A percentile compares a stretch with the other conserved stretches of the same genome.
Conservation (phyloP, 2,113 vertebrate genomes). For the Ranitomeya imitator region DNA sequence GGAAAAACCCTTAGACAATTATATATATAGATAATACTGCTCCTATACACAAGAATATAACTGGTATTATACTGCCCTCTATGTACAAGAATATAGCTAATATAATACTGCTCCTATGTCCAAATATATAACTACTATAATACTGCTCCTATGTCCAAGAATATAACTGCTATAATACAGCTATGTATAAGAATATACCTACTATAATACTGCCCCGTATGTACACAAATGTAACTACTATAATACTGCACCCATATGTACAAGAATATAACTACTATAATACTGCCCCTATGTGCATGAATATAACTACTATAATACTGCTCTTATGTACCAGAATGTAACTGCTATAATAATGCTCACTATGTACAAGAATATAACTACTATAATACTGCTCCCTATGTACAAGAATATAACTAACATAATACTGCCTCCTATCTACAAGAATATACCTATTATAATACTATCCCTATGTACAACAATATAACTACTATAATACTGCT, state of each 20-base stretch:
- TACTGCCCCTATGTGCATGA: not conserved
- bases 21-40: too few relatives aligned
- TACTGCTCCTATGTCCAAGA: not conserved
- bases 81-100: not conserved
- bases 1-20: too few relatives aligned
- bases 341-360: not conserved
- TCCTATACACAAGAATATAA: not conserved
- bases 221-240: not conserved
- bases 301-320: not conserved
- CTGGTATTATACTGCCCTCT: not conserved
- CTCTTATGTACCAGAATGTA: not conserved
- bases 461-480: too few relatives aligned
- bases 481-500: too few relatives aligned
- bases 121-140: not conserved
- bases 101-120: not conserved
- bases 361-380: conserved; percentile 6
- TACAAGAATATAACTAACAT: not conserved
- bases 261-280: conserved; percentile 3
- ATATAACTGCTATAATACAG: not conserved
- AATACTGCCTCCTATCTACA: not conserved
- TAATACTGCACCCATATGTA: conserved; percentile 7
- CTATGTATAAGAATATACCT: not conserved
- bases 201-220: not conserved
- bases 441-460: not conserved
- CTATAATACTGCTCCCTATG: not conserved